Evolutionary conservation across 2,113 vertebrate species (phyloP).

Genomic region (Chlorodrepanis virens): DNA sequence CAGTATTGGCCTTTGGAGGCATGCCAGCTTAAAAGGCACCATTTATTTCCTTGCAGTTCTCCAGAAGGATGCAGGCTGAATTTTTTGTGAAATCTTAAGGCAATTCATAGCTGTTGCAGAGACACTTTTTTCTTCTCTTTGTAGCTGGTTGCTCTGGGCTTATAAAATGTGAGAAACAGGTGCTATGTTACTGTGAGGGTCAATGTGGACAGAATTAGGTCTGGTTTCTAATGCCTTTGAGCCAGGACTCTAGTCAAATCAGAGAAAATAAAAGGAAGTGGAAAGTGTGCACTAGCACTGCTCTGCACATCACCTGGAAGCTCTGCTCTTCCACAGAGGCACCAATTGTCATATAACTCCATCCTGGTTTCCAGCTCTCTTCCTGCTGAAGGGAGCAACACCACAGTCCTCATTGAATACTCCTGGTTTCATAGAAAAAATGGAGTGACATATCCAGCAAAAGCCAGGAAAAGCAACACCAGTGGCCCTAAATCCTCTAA

Average conservation of each 20-base stretch:
- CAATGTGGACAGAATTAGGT: not conserved
- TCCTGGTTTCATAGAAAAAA: not conserved
- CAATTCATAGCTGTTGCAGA: not conserved
- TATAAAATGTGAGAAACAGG: not conserved
- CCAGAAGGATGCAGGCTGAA: not conserved
- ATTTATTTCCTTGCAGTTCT: not conserved
- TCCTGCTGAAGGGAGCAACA: not conserved
- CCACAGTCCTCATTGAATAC: not conserved
- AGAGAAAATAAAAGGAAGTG: not conserved
- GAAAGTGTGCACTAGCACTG: not conserved
- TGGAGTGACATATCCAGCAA: not conserved
- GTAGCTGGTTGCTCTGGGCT: not conserved
- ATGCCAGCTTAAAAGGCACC: not conserved
- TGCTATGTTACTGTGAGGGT: not conserved
- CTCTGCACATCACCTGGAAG: not conserved
- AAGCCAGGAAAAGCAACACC: not conserved
- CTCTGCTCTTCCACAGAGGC: not conserved
- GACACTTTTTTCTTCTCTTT: not conserved
- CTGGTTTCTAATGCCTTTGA: not conserved
- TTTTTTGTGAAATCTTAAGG: not conserved
- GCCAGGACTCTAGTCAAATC: not conserved
- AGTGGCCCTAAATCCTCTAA: not conserved
- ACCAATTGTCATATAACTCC: not conserved
- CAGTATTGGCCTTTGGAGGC: constrained; percentile 30
- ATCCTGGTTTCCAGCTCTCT: not conserved